Base-by-base conservation (phyloP, 2,888 invertebrate species). In the Mycalesis mineus region DNA sequence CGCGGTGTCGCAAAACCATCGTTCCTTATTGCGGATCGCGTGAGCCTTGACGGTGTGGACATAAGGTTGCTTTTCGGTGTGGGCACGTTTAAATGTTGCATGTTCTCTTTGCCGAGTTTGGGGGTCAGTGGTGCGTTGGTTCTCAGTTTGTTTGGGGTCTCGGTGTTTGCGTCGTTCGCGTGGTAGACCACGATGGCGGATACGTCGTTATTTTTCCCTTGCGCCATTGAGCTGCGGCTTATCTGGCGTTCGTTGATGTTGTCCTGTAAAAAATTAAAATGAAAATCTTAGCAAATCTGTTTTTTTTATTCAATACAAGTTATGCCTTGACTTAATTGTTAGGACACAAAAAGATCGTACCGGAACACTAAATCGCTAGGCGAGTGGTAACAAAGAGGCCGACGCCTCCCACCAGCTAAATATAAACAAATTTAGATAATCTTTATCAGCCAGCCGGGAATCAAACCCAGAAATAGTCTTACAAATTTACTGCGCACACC, bases 181-280 rank as follows among this genome's bases (percentile, higher is more conserved):
- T 73, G 64, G 60, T 65, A 77, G 1, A 77, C 11, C 6, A 28
- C 66, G 29, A 77, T 72, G 14, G 65, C 68, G 37, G 72, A 76
- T 7, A 55, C 29, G 60, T 72, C 78, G 28, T 65, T 71, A 36
- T 61, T 71, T 67, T 67, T 85, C 7, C 61, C 70, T 42, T 51
- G 82, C 40, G 72, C 80, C 75, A 91, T 77, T 0, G 92, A 92
- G 62, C 92, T 92, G 59, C 92, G 88, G 28, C 91, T 74, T 62
- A 91, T 88, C 50, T 86, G 80, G 36, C 88, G 84, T 36, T 89
- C 82, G 54, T 88, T 82, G 45, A 92, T 83, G 60, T 84, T 78
- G 37, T 91, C 90, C 85, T 91, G 84, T 13, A 84, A 86, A 57
- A 55, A 60, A 60, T 56, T 56, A 6, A 55, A n/a, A n/a, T n/a